A percentile compares a stretch with the other conserved stretches of the same genome.
Conservation (phyloP, 92 coral and sea anemone genomes). For the Phenganax marumi region DNA sequence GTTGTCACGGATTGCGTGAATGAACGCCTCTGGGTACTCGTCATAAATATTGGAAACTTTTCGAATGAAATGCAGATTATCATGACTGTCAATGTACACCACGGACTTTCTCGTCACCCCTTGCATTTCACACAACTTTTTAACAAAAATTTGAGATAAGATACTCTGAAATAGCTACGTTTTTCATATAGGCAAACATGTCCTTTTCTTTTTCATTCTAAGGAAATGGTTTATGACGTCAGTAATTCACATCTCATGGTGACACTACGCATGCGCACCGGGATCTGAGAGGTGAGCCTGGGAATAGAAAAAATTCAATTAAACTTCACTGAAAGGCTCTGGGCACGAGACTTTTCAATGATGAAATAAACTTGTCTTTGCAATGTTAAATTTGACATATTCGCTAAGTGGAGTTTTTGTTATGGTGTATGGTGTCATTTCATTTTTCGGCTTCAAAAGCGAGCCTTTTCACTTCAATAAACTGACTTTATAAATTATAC, state of each 20-base stretch:
- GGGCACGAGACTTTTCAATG: background rate
- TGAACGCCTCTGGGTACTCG: constrained; percentile 62
- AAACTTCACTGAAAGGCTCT: background rate
- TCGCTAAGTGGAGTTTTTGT: no score
- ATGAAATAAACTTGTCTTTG: background rate
- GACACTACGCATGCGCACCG: background rate
- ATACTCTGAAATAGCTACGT: no score
- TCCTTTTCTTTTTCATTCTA: no score
- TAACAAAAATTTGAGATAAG: no score
- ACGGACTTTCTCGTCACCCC: constrained; percentile 8
- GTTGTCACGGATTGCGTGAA: constrained; percentile 53
- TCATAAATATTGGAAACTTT: background rate
- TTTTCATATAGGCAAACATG: no score
- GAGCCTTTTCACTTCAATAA: no score
- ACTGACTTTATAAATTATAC: no score
- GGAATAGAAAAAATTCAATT: background rate
- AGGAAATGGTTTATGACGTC: no score
- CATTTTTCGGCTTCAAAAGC: no score
- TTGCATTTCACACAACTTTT: background rate
- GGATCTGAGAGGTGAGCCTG: background rate
- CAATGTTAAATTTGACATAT: no score
- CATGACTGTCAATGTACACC: constrained; percentile 3
- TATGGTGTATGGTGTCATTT: no score
- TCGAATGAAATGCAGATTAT: background rate
- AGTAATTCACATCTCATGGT: no score